Percentiles rank a stretch among this genome's conserved stretches.
Conservation (phyloP, 2,113 vertebrate species). For the Geococcyx californianus region DNA sequence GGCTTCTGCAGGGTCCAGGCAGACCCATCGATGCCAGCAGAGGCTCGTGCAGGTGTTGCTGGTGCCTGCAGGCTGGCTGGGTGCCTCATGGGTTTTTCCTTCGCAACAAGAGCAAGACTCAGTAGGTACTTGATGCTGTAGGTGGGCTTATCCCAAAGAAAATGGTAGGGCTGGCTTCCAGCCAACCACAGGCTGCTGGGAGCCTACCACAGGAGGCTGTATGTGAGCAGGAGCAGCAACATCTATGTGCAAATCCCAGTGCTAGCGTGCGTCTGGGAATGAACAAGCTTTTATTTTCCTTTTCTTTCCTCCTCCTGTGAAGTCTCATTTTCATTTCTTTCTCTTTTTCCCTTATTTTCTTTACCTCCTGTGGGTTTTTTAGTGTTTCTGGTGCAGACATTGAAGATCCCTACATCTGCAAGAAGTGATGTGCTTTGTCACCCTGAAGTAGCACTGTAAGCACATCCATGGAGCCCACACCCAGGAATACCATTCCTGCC, state of each 20-base stretch:
- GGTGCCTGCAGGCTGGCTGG: not conserved
- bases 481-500: slow-evolving; percentile 85
- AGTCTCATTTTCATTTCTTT: not conserved
- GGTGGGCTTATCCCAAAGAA: not conserved
- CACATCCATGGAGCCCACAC: slow-evolving; percentile 86
- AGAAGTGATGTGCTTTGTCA: slow-evolving; percentile 89
- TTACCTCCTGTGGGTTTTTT: not conserved
- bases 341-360: not conserved
- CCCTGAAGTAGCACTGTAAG: slow-evolving; percentile 83
- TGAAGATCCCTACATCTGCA: slow-evolving; percentile 86
- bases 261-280: not conserved
- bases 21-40: not conserved
- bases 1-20: fast-evolving
- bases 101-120: not conserved
- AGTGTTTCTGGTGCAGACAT: slow-evolving; percentile 71
- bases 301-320: not conserved
- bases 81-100: not conserved
- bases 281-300: not conserved
- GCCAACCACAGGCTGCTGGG: not conserved
- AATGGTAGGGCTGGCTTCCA: not conserved
- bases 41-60: not conserved
- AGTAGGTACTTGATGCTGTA: not conserved
- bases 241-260: not conserved
- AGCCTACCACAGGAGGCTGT: fast-evolving
- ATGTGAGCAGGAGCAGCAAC: not conserved